Evolutionary conservation across 2,113 vertebrate genomes (phyloP), one percentile per base, ranked within the genome.

Genomic region (Catagonus wagneri): DNA sequence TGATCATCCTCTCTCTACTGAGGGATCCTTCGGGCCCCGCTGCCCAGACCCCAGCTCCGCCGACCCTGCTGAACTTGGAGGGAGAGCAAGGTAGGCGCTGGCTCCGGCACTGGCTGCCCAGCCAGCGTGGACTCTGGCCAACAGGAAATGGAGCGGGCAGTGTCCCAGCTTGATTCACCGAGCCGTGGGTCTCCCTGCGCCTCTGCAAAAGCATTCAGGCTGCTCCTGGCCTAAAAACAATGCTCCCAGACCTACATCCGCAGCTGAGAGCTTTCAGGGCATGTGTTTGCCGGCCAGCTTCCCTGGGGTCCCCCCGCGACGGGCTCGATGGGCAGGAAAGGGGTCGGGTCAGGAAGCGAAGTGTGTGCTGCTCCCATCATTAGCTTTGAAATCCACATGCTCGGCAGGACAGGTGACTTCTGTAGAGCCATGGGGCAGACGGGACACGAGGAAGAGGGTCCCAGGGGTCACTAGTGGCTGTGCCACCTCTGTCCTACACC

Each of bases 71-170:
- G 11, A 52, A 12, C 32, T 63, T 12, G 2, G 36, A 74, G 39
- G 52, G 25, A 89, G 25, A 78, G 83, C 0, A 1, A 86, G 81
- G 83, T 34, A 66, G 88, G 74, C 0, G 1, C 65, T 88, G 74
- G 89, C 78, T 94, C 22, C 0, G 15, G 94, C 65, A 25, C 84
- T 69, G 4, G 7, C 95, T 97, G 80, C 92, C 88, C 65, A 13
- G 91, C 91, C 71, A 0, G 50, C 0, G 1, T 95, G 97, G 95
- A 95, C 89, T 93, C 81, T 0, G 0, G 95, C 96, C 97, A 97
- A 89, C 72, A 71, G 95, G 97, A 97, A 97, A 87, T 95, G 93
- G 96, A 96, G 94, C 83, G 71, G 95, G 97, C 96, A 96, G 90
- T 96, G 96, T 96, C 97, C 97, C 97, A 96, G 93, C 96, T 92